A percentile compares a stretch with the other conserved stretches of the same genome.
Evolutionary conservation across 2,888 invertebrate species (phyloP).

Genomic region (Leucophora obtusa): DNA sequence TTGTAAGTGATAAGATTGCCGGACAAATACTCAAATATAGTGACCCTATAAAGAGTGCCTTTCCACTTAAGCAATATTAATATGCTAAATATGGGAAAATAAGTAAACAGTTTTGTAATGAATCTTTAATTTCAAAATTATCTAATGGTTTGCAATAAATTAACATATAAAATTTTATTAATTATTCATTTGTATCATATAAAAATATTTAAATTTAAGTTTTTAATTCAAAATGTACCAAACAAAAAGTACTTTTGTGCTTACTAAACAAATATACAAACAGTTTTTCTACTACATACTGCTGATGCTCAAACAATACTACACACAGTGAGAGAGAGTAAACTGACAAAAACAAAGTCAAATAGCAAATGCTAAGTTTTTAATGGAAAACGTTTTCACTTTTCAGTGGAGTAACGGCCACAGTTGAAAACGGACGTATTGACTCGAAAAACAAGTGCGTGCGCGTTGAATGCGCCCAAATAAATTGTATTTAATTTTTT

Average conservation of each 20-base stretch:
- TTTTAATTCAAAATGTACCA: not conserved
- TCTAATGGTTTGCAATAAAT: too few relatives aligned
- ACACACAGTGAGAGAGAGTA: conserved; percentile 8
- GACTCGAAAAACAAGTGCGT: conserved; percentile 62
- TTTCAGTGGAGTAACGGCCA: conserved; percentile 76
- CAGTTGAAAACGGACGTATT: conserved; percentile 75
- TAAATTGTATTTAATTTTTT: conserved; percentile 61
- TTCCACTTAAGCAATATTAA: too few relatives aligned
- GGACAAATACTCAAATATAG: too few relatives aligned
- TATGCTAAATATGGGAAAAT: too few relatives aligned
- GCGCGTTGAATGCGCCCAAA: conserved; percentile 64
- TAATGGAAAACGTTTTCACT: conserved; percentile 72
- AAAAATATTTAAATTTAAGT: too few relatives aligned
- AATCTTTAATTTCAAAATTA: too few relatives aligned
- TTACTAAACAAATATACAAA: not conserved
- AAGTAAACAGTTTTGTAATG: too few relatives aligned
- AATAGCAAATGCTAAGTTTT: conserved; percentile 51
- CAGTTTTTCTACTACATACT: not conserved
- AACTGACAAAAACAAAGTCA: conserved; percentile 2
- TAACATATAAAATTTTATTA: too few relatives aligned
- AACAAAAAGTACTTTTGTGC: not conserved
- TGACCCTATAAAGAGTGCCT: too few relatives aligned
- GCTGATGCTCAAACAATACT: not conserved
- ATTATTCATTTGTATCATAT: too few relatives aligned
- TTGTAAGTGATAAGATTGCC: too few relatives aligned